Evolutionary conservation across 2,888 invertebrate genomes (phyloP).

Genomic region (Athrips mouffetella): DNA sequence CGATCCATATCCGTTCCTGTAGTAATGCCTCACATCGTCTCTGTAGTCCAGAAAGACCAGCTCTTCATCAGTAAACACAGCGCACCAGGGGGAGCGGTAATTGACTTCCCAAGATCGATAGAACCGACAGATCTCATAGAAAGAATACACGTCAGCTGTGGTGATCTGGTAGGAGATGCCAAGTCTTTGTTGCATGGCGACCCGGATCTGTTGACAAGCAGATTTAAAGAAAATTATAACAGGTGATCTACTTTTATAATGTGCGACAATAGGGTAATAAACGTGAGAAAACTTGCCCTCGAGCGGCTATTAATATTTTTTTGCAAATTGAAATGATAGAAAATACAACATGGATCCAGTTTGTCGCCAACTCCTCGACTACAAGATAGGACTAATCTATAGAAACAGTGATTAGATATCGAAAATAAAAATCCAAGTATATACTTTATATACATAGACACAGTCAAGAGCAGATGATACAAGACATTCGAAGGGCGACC

Average conservation of each 20-base stretch:
- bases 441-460: no score
- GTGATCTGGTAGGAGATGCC: constrained; percentile 58
- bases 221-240: not conserved
- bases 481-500: no score
- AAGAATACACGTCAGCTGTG: constrained; percentile 70
- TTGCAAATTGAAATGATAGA: not conserved
- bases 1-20: constrained; percentile 72
- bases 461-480: no score
- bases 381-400: no score
- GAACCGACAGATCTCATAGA: constrained; percentile 88
- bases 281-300: no score
- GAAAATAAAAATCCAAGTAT: no score
- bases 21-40: constrained; percentile 86
- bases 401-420: no score
- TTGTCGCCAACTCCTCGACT: no score
- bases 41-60: constrained; percentile 84
- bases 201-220: constrained; percentile 52
- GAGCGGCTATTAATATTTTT: no score
- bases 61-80: constrained; percentile 82
- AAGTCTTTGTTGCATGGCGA: constrained; percentile 69
- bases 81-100: constrained; percentile 84
- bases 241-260: not conserved
- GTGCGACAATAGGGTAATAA: no score
- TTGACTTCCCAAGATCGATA: constrained; percentile 80
- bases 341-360: no score